Conservation (phyloP, 2,888 invertebrate species). For the Phlogophora meticulosa region DNA sequence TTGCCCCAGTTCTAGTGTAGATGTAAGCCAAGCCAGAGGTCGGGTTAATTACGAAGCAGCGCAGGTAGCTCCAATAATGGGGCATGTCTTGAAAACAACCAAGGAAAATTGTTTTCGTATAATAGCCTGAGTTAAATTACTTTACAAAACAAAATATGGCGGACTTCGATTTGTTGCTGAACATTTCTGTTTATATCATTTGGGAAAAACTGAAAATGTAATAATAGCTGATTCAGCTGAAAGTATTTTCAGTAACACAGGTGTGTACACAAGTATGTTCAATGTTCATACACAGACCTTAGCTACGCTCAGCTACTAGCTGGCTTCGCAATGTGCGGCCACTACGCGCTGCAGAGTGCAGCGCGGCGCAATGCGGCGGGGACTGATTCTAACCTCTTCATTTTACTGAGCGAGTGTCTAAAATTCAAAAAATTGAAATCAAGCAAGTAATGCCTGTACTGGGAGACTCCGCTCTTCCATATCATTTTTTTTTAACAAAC, state of each 20-base stretch:
- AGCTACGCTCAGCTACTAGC: no score
- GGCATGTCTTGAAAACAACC: not conserved
- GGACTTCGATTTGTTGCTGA: not conserved
- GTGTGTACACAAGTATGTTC: not conserved
- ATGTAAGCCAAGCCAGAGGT: constrained; percentile 1
- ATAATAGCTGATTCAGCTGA: not conserved
- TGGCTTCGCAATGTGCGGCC: no score
- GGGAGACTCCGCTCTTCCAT: no score
- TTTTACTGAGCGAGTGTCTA: no score
- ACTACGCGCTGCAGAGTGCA: no score
- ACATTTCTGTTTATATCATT: not conserved
- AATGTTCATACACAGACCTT: no score
- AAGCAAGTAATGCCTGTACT: no score
- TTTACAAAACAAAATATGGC: constrained; percentile 3
- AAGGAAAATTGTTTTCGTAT: constrained; percentile 1
- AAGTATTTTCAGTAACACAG: not conserved
- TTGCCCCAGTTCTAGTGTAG: not conserved
- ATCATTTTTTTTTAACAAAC: no score
- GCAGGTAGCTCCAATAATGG: not conserved
- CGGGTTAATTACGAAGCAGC: not conserved
- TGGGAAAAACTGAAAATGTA: not conserved
- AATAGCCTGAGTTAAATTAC: not conserved
- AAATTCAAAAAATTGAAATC: no score
- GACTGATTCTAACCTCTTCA: no score
- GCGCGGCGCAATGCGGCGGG: no score